These are phyloP conservation scores for Notamacropus eugenii DNA, from an alignment of 2,797 vertebrate species.

Conservation along the genomic window DNA sequence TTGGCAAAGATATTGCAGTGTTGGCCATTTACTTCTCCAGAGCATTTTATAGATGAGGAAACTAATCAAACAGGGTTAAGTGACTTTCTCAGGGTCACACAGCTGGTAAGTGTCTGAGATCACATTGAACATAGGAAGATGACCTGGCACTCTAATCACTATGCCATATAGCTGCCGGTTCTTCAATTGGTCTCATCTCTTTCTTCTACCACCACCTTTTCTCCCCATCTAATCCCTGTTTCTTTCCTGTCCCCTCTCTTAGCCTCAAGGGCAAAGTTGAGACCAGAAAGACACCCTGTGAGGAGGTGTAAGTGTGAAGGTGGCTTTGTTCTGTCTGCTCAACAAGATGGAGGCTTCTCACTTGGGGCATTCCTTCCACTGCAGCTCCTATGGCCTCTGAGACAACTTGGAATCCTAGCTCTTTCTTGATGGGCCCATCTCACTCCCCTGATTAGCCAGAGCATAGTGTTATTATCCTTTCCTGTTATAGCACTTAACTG, in stretches of 20 bases:
- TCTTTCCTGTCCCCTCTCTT: not conserved
- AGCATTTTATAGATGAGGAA: not conserved
- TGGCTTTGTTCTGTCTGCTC: not conserved
- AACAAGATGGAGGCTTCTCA: not conserved
- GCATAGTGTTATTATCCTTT: not conserved
- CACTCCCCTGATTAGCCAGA: not conserved
- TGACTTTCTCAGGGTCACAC: not conserved
- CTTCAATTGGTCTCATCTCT: not conserved
- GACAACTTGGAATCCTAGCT: not conserved
- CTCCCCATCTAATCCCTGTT: not conserved
- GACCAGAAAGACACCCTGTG: fast-evolving
- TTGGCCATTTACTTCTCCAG: not conserved
- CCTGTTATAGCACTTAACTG: conserved; percentile 33
- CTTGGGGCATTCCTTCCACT: not conserved
- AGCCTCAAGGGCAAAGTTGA: not conserved
- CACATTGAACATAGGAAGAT: not conserved
- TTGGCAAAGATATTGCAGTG: not conserved
- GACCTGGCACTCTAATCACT: not conserved
- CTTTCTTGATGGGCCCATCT: conserved; percentile 10
- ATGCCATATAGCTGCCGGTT: not conserved
- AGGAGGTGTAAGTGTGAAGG: not conserved
- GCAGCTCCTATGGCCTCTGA: not conserved
- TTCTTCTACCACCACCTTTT: not conserved
- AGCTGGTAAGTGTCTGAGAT: not conserved
- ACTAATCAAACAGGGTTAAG: too few relatives aligned